Base-by-base conservation (phyloP, 1,140 invertebrate species). In the Physella acuta region DNA sequence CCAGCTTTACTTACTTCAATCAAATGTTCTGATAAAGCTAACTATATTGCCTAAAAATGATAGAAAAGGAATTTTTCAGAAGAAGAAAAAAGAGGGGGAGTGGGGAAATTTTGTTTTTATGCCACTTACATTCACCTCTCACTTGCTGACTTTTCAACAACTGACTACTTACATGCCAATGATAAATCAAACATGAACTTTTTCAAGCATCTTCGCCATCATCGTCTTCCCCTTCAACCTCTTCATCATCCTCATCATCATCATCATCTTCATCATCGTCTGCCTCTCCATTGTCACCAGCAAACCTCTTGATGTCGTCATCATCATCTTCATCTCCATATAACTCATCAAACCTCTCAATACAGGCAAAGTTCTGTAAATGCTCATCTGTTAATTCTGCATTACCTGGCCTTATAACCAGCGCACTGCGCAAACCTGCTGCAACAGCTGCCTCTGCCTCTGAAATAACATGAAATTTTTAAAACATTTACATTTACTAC, bases 351-450 rank as follows among this genome's bases (percentile, higher is more conserved):
- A 91, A 89, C 2, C 87, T 87, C 39, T 86, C 83, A 34, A 91
- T 85, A 16, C 89, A 88, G 20, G 85, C 82, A 78, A 88, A 93
- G 17, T 86, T 82, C 39, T 86, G 78, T 69, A 85, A 84, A 8
- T 89, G 88, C 70, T 90, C 89, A 14, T 88, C 87, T 4, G 87
- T 85, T 0, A 93, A 82, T 3, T 88, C 83, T 0, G 87, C 88
- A 81, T 94, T 94, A 34, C 93, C 94, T 67, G 92, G 90, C 55
- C 94, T 89, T 60, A 88, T 84, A 0, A 94, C 88, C 26, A 97
- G 76, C 1, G 89, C 85, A 30, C 88, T 85, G 44, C 88, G 85
- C 59, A 94, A 75, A 11, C 93, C 93, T 1, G 92, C 91, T 53
- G 86, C 84, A 36, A 87, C 87, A 3, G 94, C 94, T 75, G 94